Base-by-base conservation (phyloP, 2,888 invertebrate genomes). In the Agonopterix alstromeriana region DNA sequence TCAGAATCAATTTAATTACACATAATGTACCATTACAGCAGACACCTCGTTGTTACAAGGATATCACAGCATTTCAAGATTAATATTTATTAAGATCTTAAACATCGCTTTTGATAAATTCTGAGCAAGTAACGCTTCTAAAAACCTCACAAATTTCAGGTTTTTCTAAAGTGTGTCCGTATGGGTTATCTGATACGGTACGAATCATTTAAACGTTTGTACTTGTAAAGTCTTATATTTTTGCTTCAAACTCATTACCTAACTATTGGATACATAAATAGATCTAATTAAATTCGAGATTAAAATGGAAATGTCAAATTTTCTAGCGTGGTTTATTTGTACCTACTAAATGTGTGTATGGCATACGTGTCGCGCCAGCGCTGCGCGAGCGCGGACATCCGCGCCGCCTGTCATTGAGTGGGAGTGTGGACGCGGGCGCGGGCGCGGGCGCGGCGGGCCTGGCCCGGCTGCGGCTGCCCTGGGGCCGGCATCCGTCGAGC, bases 261-360 rank as follows among this genome's bases (percentile, higher is more conserved):
- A 75, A 62, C 63, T 75, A 77, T 65, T 60, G 71, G 61, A 72
- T 72, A 77, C 62, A 71, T 75, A 76, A 72, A 76, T 76, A 76
- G 54, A 55, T 66, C 66, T 74, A 73, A 68, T 65, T 73, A 74
- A 67, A 72, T 70, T 75, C 66, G 67, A 72, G 64, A 69, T 70
- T 63, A 70, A 55, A 61, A 57, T 51, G 43, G 40, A 46, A 46
- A 46, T 35, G 36, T 42, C 36, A 58, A 55, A 56, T 54, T 50
- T 53, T 44, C 46, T 40, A 47, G 53, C 36, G 38, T 46, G 40
- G 11, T 35, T 11, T 10, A 54, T 61, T 65, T 67, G 63, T 67
- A 67, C 62, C 62, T 63, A 65, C 51, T 47, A 55, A 48, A 52
- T 60, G 48, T 51, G 47, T 60, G 56, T 65, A 67, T 67, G 65